Evolutionary conservation across 2,113 vertebrate species (phyloP), one percentile per base, ranked within the genome.

Genomic region (Echinops telfairi): DNA sequence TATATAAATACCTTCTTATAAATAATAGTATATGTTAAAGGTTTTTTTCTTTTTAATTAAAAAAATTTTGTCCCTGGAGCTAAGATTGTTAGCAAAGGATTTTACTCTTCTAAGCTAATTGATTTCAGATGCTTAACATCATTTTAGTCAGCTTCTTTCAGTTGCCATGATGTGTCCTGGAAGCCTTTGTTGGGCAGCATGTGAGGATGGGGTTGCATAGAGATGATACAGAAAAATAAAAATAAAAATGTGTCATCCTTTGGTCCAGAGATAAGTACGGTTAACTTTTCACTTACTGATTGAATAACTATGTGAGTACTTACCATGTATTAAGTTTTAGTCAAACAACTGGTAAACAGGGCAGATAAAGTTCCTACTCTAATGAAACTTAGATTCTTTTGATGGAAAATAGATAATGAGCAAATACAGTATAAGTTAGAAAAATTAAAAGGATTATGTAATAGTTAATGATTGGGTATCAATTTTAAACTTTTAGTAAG

Each of bases 61-160:
- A 94, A 88, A 40, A 43, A 93, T 86, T 92, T 94, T 53, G 6
- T 73, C 31, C 57, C 66, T 81, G 38, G 64, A 78, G 20, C 36
- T 38, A 33, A 19, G 23, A 29, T 73, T 29, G 78, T 31, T 88
- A 14, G 40, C 17, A 83, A 60, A 29, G 38, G 11, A 12, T 81
- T 93, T 88, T 82, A 12, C 12, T 66, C 16, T 38, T 79, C 0
- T 60, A 47, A 66, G 25, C 20, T 81, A 53, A 53, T 53, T 53
- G 47, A 53, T 53, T 53, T 53, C 47, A 53, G 47, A 53, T 53
- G 47, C 47, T 53, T 43, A 53, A 53, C 36, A 4, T 82, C 25
- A 2, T 94, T 57, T 3, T 92, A 14, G 20, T 64, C 47, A 80
- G 29, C 60, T 77, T 38, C 83, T 90, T 77, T 33, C 20, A 75